Base-by-base conservation (phyloP, 2,888 invertebrate genomes). In the Andricus curvator region DNA sequence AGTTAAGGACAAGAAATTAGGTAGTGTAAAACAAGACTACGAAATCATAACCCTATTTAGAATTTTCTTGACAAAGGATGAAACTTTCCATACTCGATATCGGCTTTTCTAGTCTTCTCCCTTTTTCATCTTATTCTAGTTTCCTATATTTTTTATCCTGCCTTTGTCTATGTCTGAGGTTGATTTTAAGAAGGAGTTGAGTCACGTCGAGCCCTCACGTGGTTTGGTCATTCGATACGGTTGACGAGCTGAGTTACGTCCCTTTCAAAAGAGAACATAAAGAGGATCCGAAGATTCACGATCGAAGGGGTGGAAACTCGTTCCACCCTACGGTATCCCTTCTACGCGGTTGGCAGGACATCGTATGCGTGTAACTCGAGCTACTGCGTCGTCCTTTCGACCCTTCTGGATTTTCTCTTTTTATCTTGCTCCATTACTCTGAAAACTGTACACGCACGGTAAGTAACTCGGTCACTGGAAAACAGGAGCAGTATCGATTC, bases 381-480 rank as follows among this genome's bases (percentile, higher is more conserved):
- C 60, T 60, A 4, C 15, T 62, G 25, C 62, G 22, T 22, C 22
- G 62, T 62, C 25, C 62, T 62, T 62, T 25, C 13, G 62, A 62
- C 62, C 13, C 62, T 62, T 62, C 15, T 62, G 25, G 22, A 15
- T 25, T 62, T 62, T 62, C 22, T 22, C 62, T 62, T 62, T 62
- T 62, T 62, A 25, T 25, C 62, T 62, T 25, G 62, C 25, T 62
- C 11, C 62, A 25, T 62, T 62, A 15, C 25, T 62, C 25, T 25
- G 25, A 25, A 62, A 62, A 25, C 25, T 13, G 15, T 25, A 25
- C 25, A 62, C 62, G 25, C 62, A 62, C 25, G 62, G 3, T 62
- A 62, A 62, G 62, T 22, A 62, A 62, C 62, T 62, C 62, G 62
- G 62, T 62, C 62, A 62, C 62, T 62, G 62, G 62, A 62, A 62